Base-by-base conservation (phyloP, 2,113 vertebrate genomes). In the Ceratotherium simum region DNA sequence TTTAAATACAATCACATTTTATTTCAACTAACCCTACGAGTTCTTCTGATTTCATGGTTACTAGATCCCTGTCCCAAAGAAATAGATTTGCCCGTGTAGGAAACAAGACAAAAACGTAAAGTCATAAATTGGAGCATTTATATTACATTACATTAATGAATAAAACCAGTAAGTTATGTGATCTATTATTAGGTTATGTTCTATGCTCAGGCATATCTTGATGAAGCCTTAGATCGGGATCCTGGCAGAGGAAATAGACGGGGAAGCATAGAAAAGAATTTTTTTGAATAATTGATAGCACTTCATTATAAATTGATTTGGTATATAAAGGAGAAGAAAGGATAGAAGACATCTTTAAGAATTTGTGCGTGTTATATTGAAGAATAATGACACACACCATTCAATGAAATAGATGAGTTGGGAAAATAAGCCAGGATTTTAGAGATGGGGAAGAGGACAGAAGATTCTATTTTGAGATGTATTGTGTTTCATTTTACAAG, bases 231-330 rank as follows among this genome's bases (percentile, higher is more conserved):
- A 69, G 58, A 62, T 36, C 88, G 70, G 25, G 27, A 91, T 88
- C 54, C 10, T 78, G n/a, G 64, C 58, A 85, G 39, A 78, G 39
- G 48, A 91, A 70, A 90, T 33, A 82, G 51, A 5, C 0, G 9
- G 0, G 20, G 64, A 81, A 83, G 16, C n/a, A 72, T 72, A 89
- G 39, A 90, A 54, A 89, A 93, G 64, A 95, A 72, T 83, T 89
- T 73, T 86, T 97, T 92, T 97, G 27, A 94, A 94, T 97, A 92
- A 95, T 94, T 94, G 46, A 96, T 90, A 89, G 18, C 39, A 79
- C 13, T 72, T 96, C 13, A 46, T 83, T 75, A 96, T 93, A 82
- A 94, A 90, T 93, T 69, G 54, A 81, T 70, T 70, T 87, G 48
- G 7, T 64, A 72, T 62, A 79, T 96, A 90, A 75, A 96, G n/a